A percentile compares a stretch with the other conserved stretches of the same genome.
phyloP scores from a whole-genome alignment of 2,113 vertebrate species.

The Benitochromis conjunctus region DNA sequence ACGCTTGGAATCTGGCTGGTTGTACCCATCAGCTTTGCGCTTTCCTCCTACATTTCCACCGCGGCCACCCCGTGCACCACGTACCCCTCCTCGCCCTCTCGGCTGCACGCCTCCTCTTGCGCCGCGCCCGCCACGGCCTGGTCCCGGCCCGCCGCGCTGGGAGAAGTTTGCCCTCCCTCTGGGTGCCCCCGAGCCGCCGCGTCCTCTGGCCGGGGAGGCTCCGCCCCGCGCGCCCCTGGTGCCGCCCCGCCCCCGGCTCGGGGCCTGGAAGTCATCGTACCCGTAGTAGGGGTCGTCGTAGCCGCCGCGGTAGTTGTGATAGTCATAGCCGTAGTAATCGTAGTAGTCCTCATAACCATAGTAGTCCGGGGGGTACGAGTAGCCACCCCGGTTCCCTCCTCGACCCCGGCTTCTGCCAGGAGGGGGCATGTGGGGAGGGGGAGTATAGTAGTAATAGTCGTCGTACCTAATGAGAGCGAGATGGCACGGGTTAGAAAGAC shows the following conservation, averaged over 20 bases:
- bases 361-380: constrained; percentile 93
- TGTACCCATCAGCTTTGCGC: constrained; percentile 99
- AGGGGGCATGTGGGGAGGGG: constrained; percentile 90
- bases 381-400: constrained; percentile 88
- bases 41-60: constrained; percentile 99
- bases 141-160: constrained; percentile 91
- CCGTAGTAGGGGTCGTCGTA: constrained; percentile 99
- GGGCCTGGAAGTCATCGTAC: constrained; percentile 96
- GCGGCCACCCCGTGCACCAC: constrained; percentile 98
- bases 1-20: constrained; percentile 99
- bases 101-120: constrained; percentile 91
- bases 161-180: constrained; percentile 90
- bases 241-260: constrained; percentile 87
- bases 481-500: not conserved
- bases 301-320: constrained; percentile 97
- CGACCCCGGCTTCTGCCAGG: constrained; percentile 88
- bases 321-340: constrained; percentile 98
- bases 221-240: constrained; percentile 79
- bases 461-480: constrained; percentile 82
- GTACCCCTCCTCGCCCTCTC: constrained; percentile 99
- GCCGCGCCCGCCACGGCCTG: constrained; percentile 86
- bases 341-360: constrained; percentile 98
- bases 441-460: constrained; percentile 97
- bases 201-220: constrained; percentile 85
- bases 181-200: constrained; percentile 84